A percentile compares a stretch with the other conserved stretches of the same genome.
Evolutionary conservation across 2,113 vertebrate genomes (phyloP).

Genomic region (Mobula birostris): DNA sequence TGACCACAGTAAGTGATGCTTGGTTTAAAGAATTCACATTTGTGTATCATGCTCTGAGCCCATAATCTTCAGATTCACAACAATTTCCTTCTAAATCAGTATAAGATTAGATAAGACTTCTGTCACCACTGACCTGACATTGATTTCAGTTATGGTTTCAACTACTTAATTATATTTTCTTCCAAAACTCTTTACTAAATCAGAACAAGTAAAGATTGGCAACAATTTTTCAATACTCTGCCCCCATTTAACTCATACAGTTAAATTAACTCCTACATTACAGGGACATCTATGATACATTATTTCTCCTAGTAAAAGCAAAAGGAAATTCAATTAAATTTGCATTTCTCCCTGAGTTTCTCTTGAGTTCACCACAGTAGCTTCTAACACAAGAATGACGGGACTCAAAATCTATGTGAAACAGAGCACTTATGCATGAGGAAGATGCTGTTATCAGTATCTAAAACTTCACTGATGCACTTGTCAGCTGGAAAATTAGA

Average conservation of each 20-base stretch:
- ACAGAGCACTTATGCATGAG: not conserved
- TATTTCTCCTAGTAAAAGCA: not conserved
- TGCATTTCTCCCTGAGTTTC: not conserved
- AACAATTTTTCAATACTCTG: not conserved
- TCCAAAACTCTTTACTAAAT: not conserved
- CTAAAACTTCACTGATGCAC: not conserved
- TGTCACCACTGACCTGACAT: not conserved
- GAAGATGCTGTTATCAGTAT: not conserved
- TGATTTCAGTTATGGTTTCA: not conserved
- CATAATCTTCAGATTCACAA: too few species aligned
- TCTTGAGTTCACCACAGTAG: not conserved
- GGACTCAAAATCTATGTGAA: not conserved
- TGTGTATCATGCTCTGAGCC: too few species aligned
- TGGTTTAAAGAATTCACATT: too few species aligned
- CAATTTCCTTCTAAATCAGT: not conserved
- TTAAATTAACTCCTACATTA: not conserved
- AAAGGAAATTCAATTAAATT: slow-evolving; percentile 2
- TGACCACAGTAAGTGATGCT: too few species aligned
- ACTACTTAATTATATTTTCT: not conserved
- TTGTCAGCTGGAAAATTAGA: not conserved
- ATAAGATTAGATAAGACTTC: not conserved
- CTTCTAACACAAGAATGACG: not conserved
- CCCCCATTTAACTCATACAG: not conserved
- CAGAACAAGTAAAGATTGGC: not conserved
- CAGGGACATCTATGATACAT: not conserved